Evolutionary conservation across 2,888 invertebrate genomes (phyloP), one percentile per base, ranked within the genome.

Genomic region (Hetaerina titia): DNA sequence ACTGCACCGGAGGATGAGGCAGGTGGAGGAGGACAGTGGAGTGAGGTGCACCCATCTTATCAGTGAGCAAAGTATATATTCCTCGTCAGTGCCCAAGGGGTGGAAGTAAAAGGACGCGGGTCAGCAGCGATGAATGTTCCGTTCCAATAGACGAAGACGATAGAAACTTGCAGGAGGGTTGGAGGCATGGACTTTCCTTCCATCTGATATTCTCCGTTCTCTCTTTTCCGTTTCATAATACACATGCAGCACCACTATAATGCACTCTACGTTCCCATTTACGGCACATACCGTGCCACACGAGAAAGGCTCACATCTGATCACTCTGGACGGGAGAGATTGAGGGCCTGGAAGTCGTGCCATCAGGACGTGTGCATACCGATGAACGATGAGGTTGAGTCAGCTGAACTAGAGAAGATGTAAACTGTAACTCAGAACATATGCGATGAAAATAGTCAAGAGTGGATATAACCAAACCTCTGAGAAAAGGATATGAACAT

Each of bases 241-340:
- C 81, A 81, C 22, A 81, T 56, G 17, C 92, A 25, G n/a, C 22
- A 63, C 56, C 69, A 45, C 57, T 69, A 64, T 74, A 19, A 57
- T 92, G 56, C 90, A 69, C 11, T 31, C 64, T n/a, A 69, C 45
- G 22, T 90, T 69, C 90, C 92, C 74, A 92, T 92, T 92, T 92
- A 92, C 45, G 64, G 64, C 63, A 64, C 60, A 57, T 57, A 58
- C 90, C 90, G 45, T 90, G 64, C 90, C 90, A 45, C 31, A 64
- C 63, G 90, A 45, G 74, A 56, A 92, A 74, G 22, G 19, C 25
- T 31, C 31, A 89, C 31, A 56, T 56, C 22, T n/a, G 56, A 92
- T 90, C 90, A 63, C 63, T n/a, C 81, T 25, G 31, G 45, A 19
- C 9, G 31, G 31, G 64, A 90, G 89, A 58, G 57, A 89, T 9